Conservation (phyloP, 2,797 vertebrate genomes). For the Tenualosa ilisha region DNA sequence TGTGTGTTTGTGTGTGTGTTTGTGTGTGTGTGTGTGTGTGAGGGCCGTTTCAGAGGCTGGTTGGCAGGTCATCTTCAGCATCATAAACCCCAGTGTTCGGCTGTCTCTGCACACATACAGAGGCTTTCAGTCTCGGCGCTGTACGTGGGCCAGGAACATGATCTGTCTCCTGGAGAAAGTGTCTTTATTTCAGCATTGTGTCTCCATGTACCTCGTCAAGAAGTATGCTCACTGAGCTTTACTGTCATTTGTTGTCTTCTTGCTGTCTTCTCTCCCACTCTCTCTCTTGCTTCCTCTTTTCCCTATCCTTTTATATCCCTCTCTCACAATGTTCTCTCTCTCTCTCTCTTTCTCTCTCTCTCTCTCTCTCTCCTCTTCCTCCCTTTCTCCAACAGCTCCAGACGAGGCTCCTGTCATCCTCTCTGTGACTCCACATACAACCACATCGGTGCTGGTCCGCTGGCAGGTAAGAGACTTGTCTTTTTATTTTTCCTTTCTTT, state of each 20-base stretch:
- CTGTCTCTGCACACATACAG: background rate
- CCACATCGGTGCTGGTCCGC: constrained; percentile 91
- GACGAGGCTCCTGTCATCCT: constrained; percentile 74
- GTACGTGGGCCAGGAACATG: background rate
- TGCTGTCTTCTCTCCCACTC: background rate
- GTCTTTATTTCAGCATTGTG: background rate
- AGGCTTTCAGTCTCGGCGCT: background rate
- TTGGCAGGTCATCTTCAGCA: background rate
- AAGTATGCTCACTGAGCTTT: background rate
- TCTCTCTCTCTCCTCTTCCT: constrained; percentile 53
- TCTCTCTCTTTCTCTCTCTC: constrained; percentile 16
- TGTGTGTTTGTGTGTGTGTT: background rate
- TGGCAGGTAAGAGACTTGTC: constrained; percentile 83
- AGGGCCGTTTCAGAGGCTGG: constrained; percentile 14
- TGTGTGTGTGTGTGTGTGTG: background rate
- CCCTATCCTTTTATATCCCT: constrained; percentile 33
- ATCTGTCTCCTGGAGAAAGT: background rate
- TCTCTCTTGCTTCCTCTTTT: constrained; percentile 21
- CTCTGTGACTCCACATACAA: constrained; percentile 92
- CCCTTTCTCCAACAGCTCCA: constrained; percentile 62
- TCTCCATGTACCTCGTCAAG: background rate
- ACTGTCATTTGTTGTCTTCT: background rate
- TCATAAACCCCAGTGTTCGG: background rate
- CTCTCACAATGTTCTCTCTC: constrained; percentile 9
- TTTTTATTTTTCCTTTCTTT: background rate